Evolutionary conservation across 2,113 vertebrate species (phyloP).

Genomic region (Pontoporia blainvillei): DNA sequence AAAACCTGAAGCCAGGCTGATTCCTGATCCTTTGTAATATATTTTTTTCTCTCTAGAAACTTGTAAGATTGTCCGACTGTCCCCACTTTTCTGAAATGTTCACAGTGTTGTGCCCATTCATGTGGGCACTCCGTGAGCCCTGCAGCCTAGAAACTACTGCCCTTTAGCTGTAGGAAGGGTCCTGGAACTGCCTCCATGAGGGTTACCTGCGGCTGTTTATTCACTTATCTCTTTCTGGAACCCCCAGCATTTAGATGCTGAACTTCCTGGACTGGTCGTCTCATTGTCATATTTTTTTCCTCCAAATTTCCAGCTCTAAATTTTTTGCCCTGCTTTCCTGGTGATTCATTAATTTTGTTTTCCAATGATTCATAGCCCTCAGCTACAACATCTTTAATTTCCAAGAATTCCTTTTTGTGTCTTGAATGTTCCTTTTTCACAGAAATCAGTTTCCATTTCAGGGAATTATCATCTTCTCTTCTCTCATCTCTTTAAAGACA

Average conservation of each 20-base stretch:
- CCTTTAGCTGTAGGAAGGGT: background rate
- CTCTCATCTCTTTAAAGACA: background rate
- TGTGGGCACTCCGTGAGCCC: background rate
- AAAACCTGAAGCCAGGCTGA: background rate
- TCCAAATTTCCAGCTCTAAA: background rate
- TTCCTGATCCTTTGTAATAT: background rate
- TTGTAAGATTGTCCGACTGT: background rate
- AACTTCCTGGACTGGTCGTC: background rate
- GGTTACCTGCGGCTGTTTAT: background rate
- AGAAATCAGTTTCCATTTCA: constrained; percentile 21
- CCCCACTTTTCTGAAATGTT: background rate
- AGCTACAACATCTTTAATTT: background rate
- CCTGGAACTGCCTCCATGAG: background rate
- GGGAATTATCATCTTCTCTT: background rate
- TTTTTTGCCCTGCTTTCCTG: background rate
- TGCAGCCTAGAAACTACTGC: background rate
- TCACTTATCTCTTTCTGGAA: background rate
- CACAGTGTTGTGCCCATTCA: background rate
- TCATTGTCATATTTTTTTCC: background rate
- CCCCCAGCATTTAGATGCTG: background rate
- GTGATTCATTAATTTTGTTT: constrained; percentile 1
- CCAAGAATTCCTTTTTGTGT: background rate
- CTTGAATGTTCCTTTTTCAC: background rate
- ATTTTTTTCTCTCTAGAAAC: constrained; percentile 2
- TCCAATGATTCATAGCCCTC: background rate